Evolutionary conservation across 2,888 invertebrate species (phyloP).

Genomic region (Synergus itoensis): DNA sequence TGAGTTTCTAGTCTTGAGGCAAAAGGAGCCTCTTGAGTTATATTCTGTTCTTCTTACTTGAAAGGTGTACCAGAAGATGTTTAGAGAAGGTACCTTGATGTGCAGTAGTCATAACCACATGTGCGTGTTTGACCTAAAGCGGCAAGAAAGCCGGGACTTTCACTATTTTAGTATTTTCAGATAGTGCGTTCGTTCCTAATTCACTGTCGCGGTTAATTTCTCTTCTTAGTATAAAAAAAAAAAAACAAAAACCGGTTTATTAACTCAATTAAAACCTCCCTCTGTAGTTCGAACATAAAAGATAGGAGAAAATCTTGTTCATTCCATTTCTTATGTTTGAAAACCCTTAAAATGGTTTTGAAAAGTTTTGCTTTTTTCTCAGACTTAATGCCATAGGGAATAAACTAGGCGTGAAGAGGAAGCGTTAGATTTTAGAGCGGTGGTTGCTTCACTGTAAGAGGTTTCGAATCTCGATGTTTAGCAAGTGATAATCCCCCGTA

Average conservation of each 20-base stretch:
- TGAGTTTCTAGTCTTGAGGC: neutral
- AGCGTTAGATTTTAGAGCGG: neutral
- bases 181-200: neutral
- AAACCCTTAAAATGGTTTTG: neutral
- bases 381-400: neutral
- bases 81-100: neutral
- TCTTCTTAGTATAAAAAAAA: neutral
- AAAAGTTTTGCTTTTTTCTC: neutral
- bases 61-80: neutral
- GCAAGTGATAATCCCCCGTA: slow-evolving; percentile 21
- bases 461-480: slow-evolving; percentile 22
- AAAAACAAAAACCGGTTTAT: neutral
- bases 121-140: slow-evolving; percentile 10
- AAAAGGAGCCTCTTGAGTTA: neutral
- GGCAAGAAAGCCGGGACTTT: slow-evolving; percentile 26
- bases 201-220: neutral
- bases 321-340: too few species aligned
- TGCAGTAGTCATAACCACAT: neutral
- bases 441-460: neutral
- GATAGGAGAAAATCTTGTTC: too few species aligned
- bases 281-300: too few species aligned
- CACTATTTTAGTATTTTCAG: slow-evolving; percentile 5
- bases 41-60: neutral
- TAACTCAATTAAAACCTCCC: neutral
- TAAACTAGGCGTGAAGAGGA: slow-evolving; percentile 1